Conservation (phyloP, 2,113 vertebrate genomes). For the Ginglymostoma cirratum region DNA sequence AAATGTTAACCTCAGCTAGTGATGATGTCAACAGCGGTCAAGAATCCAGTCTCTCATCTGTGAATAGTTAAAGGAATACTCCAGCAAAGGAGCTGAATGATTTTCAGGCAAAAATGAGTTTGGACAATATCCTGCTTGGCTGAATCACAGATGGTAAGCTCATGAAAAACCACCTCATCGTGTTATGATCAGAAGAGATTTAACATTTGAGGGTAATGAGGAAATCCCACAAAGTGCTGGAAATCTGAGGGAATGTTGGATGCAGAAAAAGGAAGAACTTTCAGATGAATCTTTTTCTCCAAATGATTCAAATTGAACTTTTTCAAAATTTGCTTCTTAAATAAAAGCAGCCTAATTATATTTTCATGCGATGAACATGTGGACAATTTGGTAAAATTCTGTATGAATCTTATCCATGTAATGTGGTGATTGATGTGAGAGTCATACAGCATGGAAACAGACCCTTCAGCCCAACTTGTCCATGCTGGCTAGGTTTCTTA, state of each 20-base stretch:
- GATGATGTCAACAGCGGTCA: not conserved
- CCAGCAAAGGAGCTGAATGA: not conserved
- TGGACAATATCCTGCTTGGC: not conserved
- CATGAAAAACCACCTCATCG: not conserved
- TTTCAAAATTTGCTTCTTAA: not conserved
- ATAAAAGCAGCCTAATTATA: not conserved
- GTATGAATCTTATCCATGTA: not conserved
- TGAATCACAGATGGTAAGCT: not conserved
- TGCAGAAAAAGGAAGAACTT: not conserved
- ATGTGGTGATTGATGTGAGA: not conserved
- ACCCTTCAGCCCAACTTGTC: no score
- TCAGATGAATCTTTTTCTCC: not conserved
- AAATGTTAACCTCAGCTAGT: not conserved
- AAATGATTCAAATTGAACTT: not conserved
- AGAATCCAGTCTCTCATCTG: not conserved
- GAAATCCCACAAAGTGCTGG: not conserved
- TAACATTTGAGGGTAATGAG: not conserved
- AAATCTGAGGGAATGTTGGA: not conserved
- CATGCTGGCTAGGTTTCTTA: no score
- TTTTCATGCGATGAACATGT: no score
- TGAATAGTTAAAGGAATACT: not conserved
- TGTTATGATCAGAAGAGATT: not conserved
- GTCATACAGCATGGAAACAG: no score
- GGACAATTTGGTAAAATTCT: slow-evolving; percentile 9
- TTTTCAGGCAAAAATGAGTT: not conserved